A percentile compares a stretch with the other conserved stretches of the same genome.
phyloP scores from a whole-genome alignment of 2,888 invertebrate genomes.

The Spilarctia lutea region DNA sequence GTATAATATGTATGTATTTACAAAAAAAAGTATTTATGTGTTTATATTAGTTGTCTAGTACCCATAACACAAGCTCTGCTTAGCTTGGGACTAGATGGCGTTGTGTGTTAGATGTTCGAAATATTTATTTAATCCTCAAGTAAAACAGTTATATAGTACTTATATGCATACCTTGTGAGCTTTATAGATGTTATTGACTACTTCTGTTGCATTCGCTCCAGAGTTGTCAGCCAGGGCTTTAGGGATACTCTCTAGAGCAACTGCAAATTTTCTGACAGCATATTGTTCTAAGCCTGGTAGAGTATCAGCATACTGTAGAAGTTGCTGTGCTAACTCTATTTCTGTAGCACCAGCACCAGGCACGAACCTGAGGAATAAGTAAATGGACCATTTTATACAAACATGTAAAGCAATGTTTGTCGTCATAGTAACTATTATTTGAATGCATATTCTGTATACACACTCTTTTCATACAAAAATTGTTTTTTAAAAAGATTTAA shows the following conservation, averaged over 20 bases:
- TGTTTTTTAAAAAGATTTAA: too few species aligned
- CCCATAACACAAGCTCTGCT: too few species aligned
- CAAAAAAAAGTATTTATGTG: too few species aligned
- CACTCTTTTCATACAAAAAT: too few species aligned
- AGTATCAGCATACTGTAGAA: slow-evolving; percentile 95
- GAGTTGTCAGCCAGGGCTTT: slow-evolving; percentile 98
- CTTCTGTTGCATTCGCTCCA: slow-evolving; percentile 95
- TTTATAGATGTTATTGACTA: slow-evolving; percentile 95
- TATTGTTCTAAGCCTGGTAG: slow-evolving; percentile 98
- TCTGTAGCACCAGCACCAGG: slow-evolving; percentile 99
- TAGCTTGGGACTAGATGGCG: too few species aligned
- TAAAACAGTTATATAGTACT: neutral
- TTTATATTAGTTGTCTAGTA: too few species aligned
- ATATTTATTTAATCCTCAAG: neutral
- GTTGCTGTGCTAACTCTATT: slow-evolving; percentile 95
- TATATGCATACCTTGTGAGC: slow-evolving; percentile 91
- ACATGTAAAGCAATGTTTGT: too few species aligned
- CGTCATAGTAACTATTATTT: neutral
- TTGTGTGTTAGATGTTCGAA: too few species aligned
- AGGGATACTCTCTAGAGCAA: slow-evolving; percentile 95
- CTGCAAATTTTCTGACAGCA: slow-evolving; percentile 96
- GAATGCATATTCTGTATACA: neutral
- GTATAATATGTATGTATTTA: too few species aligned
- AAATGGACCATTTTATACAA: neutral
- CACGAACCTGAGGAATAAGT: slow-evolving; percentile 85